Percentiles rank a stretch among this genome's conserved stretches.
Evolutionary conservation across 2,797 vertebrate genomes (phyloP).

Genomic region (Distichodus sexfasciatus): DNA sequence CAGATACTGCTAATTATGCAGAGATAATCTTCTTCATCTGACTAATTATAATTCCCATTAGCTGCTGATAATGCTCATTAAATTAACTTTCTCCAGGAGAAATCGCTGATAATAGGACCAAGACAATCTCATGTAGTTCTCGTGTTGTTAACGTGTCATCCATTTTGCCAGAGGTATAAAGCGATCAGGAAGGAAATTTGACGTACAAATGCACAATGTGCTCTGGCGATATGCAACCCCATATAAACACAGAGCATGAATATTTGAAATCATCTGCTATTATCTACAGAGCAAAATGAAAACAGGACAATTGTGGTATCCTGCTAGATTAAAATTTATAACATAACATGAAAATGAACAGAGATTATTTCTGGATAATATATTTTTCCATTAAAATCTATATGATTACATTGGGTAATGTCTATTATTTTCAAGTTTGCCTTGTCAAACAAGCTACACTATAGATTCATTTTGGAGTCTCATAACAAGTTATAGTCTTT

Average conservation of each 20-base stretch:
- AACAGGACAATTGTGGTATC: background rate
- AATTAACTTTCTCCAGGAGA: constrained; percentile 80
- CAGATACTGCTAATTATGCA: constrained; percentile 80
- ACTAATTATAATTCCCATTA: constrained; percentile 85
- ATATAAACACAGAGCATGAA: background rate
- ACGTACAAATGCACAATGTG: background rate
- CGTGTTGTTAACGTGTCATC: constrained; percentile 22
- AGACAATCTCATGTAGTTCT: constrained; percentile 37
- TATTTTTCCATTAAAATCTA: too few species aligned
- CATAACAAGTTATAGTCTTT: too few species aligned
- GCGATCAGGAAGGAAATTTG: constrained; percentile 12
- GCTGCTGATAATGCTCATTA: constrained; percentile 80
- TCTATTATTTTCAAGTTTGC: too few species aligned
- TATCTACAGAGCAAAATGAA: background rate
- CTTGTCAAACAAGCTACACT: too few species aligned
- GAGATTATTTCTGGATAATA: too few species aligned
- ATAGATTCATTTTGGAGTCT: too few species aligned
- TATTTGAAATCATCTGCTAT: background rate
- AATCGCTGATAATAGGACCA: constrained; percentile 71
- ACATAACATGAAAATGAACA: background rate
- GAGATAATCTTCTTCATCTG: constrained; percentile 82
- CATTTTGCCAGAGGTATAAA: constrained; percentile 3
- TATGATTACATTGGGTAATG: too few species aligned
- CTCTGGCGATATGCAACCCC: background rate
- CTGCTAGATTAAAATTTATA: too few species aligned